Evolutionary conservation across 2,113 vertebrate species (phyloP), one percentile per base, ranked within the genome.

Genomic region (Rutilus rutilus): DNA sequence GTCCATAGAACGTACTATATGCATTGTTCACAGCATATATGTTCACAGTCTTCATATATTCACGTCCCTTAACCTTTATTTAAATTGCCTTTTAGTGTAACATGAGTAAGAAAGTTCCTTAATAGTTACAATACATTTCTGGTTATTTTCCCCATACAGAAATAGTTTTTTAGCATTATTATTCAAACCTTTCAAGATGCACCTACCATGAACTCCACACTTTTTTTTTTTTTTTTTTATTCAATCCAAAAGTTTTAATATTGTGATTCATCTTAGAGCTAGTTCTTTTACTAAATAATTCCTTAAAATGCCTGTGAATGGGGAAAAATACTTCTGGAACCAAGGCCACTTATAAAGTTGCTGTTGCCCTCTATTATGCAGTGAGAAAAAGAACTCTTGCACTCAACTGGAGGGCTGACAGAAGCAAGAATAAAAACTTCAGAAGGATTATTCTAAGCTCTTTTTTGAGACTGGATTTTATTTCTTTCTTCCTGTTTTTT

Each of bases 401-500:
- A 71, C 60, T 89, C 17, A 89, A 77, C 86, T 80, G 33, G 21
- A 86, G 69, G 78, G 50, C 83, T 57, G 30, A 67, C 54, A 78
- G 75, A 84, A 84, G 84, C 73, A 33, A 69, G 75, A 57, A 83
- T 52, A 84, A 78, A 82, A 88, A 88, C 76, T 81, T 73, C 78
- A 79, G 71, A 84, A 74, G 85, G 88, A 85, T 89, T 89, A 89
- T 25, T 8, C 52, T 88, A 88, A 88, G 76, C 89, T 62, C 65
- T 86, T 52, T 52, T 62, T 85, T 87, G 76, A 79, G 73, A 89
- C 79, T 69, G 88, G 47, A 84, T 79, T 82, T 88, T 85, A 89
- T 86, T 84, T 83, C 33, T 86, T 84, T 73, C 54, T 84, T 88
- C 62, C 86, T 73, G 14, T 39, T 17, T 27, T 17, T 47, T 25